phyloP scores from a whole-genome alignment of 2,113 vertebrate genomes.

The Mixornis gularis region DNA sequence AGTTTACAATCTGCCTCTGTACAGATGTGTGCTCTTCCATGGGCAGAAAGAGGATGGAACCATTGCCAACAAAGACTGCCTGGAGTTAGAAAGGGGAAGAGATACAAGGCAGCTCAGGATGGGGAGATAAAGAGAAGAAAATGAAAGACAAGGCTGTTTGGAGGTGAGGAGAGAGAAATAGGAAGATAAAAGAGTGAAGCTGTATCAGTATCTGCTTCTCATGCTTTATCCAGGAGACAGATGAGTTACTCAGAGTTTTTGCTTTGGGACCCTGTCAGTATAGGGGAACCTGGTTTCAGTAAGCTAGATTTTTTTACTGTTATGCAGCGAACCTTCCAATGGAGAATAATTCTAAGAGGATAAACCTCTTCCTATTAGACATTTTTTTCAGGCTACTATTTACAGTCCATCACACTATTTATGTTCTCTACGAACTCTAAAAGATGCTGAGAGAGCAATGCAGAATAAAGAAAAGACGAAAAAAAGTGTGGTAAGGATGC shows the following conservation, averaged over 20 bases:
- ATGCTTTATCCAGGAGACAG: neutral
- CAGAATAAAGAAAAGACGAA: neutral
- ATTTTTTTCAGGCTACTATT: neutral
- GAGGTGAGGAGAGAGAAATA: neutral
- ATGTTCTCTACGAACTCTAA: neutral
- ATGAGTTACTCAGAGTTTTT: neutral
- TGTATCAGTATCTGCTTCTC: neutral
- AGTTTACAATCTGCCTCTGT: slow-evolving; percentile 13
- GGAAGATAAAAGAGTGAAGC: neutral
- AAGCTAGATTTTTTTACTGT: neutral
- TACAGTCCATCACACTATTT: neutral
- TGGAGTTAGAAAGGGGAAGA: neutral
- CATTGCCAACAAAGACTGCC: neutral
- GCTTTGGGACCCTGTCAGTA: neutral
- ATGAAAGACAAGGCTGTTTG: neutral
- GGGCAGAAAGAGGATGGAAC: neutral
- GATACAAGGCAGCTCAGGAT: neutral
- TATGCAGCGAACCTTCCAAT: neutral
- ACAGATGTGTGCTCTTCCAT: neutral
- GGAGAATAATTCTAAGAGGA: neutral
- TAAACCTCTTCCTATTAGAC: neutral
- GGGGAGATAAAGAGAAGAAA: neutral
- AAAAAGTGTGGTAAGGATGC: neutral
- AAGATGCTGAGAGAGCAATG: neutral
- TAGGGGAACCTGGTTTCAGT: neutral